Percentiles rank a stretch among this genome's conserved stretches.
Evolutionary conservation across 2,113 vertebrate species (phyloP).

Genomic region (Vicugna pacos): DNA sequence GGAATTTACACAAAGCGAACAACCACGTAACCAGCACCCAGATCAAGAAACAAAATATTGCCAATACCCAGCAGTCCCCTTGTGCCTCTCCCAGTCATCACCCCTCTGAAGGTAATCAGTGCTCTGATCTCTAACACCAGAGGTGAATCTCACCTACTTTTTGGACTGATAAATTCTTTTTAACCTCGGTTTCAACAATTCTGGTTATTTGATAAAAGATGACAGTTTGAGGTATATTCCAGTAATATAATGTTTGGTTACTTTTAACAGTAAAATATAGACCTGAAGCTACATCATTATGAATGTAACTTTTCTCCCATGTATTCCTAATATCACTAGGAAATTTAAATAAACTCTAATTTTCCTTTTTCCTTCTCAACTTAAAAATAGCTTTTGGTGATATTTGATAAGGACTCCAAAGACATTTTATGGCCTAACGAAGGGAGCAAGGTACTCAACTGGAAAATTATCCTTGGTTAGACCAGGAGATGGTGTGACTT

Average conservation of each 20-base stretch:
- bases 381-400: background rate
- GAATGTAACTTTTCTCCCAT: background rate
- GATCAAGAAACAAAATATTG: background rate
- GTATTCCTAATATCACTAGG: background rate
- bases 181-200: background rate
- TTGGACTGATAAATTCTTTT: background rate
- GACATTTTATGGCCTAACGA: background rate
- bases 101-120: background rate
- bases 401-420: background rate
- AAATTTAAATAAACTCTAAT: background rate
- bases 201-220: background rate
- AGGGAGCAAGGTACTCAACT: background rate
- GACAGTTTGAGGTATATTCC: background rate
- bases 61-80: fast-evolving
- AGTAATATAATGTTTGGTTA: background rate
- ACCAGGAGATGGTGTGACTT: background rate
- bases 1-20: background rate
- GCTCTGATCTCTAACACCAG: background rate
- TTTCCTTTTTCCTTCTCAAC: background rate
- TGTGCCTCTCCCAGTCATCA: background rate
- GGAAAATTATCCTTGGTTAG: background rate
- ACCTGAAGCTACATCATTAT: background rate
- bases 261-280: background rate
- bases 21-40: background rate
- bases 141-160: background rate